A percentile compares a stretch with the other conserved stretches of the same genome.
Conservation (phyloP, 2,888 invertebrate species). For the Pecten maximus region DNA sequence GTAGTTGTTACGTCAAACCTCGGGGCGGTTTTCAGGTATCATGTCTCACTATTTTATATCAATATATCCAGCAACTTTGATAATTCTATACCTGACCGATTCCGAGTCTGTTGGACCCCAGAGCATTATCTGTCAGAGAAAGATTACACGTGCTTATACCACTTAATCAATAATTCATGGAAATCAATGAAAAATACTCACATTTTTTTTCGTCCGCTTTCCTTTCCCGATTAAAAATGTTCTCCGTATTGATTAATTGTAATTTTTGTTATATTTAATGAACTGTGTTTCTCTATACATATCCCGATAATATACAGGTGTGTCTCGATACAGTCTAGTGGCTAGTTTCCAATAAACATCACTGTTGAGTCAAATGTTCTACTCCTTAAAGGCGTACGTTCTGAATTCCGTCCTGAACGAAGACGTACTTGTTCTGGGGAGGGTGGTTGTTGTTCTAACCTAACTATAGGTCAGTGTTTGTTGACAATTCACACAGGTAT, state of each 20-base stretch:
- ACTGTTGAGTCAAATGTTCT: background rate
- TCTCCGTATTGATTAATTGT: background rate
- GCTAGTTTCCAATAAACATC: background rate
- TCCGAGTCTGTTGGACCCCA: background rate
- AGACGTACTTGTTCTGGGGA: background rate
- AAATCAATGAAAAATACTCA: background rate
- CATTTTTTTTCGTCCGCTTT: background rate
- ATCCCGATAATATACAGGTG: background rate
- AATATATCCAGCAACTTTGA: background rate
- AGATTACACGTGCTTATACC: background rate
- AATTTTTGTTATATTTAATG: background rate
- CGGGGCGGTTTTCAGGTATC: background rate
- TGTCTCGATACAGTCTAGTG: background rate
- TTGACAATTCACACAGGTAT: background rate
- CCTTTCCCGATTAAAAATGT: background rate
- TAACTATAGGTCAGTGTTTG: background rate
- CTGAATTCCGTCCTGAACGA: background rate
- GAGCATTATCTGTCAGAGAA: background rate
- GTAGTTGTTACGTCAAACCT: background rate
- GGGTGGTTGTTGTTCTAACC: background rate
- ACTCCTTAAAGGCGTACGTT: constrained; percentile 4
- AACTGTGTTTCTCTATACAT: background rate
- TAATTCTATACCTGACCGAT: background rate
- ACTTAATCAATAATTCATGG: background rate
- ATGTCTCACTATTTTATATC: background rate